Base-by-base conservation (phyloP, 2,113 vertebrate genomes). In the Brachypodius melanocephalos region DNA sequence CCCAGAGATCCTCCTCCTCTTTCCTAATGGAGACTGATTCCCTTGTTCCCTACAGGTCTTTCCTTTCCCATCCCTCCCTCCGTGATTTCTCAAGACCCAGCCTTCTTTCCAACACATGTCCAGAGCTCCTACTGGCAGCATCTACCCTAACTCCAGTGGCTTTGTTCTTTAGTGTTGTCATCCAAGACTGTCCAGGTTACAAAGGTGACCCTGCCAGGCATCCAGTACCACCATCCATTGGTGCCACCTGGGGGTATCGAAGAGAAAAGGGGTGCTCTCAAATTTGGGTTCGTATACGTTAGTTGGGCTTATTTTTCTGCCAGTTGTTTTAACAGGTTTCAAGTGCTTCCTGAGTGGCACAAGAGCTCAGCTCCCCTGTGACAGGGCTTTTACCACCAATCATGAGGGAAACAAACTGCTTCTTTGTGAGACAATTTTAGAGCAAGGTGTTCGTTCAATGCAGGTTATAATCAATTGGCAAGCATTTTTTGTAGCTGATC, bases 391-490 rank as follows among this genome's bases (percentile, higher is more conserved):
- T 57, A 57, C 17, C 58, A 28, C 22, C 28, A 2, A 2, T 85
- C 54, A 46, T 7, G 31, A 90, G 75, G 81, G 65, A 77, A 48
- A 85, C 49, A 65, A 65, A 57, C 55, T 59, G n/a, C 88, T 78
- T 54, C 89, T 95, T 91, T 76, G 55, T 48, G 49, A 74, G 62
- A 69, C 22, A 49, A 52, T 79, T 78, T 73, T 32, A 90, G 75
- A 90, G 36, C 8, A 71, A 96, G 66, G 59, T 82, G 17, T 25
- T 77, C 42, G n/a, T 93, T 89, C 12, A 1, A 31, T 32, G 94
- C 97, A 96, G 82, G 96, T 97, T 95, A 96, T 96, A 97, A 97
- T 98, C 97, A 98, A 97, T 97, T 97, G 97, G 97, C 97, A 97
- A 97, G 69, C 86, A 89, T 95, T 96, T 46, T 79, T 93, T 75